Evolutionary conservation across 1,140 invertebrate species (phyloP).

Genomic region (Mylabris phalerata): DNA sequence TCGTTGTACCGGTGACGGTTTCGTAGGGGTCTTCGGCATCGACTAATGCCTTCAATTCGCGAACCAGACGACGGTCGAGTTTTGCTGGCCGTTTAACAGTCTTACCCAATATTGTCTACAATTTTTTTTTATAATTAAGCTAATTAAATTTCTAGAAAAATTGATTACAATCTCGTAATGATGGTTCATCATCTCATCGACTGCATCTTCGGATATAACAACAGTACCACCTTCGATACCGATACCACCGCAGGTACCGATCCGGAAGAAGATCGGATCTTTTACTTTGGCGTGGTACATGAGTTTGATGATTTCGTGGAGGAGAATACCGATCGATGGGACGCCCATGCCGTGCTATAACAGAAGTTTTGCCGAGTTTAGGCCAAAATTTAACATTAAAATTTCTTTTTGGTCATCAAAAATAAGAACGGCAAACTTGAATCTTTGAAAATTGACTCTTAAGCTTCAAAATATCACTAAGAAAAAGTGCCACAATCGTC

Average conservation of each 20-base stretch:
- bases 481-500: too few species aligned
- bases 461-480: too few species aligned
- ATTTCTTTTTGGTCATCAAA: background rate
- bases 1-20: constrained; percentile 79
- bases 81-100: constrained; percentile 70
- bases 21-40: constrained; percentile 76
- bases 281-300: constrained; percentile 64
- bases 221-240: constrained; percentile 66
- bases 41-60: constrained; percentile 69
- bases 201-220: constrained; percentile 62
- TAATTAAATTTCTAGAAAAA: background rate
- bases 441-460: too few species aligned
- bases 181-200: constrained; percentile 60
- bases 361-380: too few species aligned
- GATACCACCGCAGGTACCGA: constrained; percentile 78
- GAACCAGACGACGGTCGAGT: constrained; percentile 70
- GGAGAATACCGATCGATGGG: constrained; percentile 68
- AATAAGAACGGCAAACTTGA: too few species aligned
- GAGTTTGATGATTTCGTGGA: constrained; percentile 78
- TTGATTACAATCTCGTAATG: constrained; percentile 56
- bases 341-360: constrained; percentile 76
- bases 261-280: constrained; percentile 69
- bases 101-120: constrained; percentile 75
- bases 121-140: background rate
- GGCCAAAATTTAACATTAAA: constrained; percentile 26